Evolutionary conservation across 2,888 invertebrate genomes (phyloP).

Genomic region (Volucella inanis): DNA sequence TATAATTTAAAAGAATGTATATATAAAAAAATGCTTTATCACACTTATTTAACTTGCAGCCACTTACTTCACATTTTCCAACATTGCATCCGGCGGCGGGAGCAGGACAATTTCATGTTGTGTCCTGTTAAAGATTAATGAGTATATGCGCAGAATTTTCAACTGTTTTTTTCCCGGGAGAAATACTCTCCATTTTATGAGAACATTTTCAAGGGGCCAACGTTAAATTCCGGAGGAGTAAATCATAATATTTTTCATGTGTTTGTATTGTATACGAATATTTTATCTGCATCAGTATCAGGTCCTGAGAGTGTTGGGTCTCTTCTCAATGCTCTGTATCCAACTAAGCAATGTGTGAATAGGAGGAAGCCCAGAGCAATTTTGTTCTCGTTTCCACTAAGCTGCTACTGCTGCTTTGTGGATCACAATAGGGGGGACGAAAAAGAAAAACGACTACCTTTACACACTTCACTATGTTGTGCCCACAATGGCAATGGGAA

Average conservation of each 20-base stretch:
- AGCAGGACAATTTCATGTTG: slow-evolving; percentile 41
- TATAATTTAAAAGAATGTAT: too few species aligned
- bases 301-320: background rate
- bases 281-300: background rate
- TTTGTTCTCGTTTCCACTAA: slow-evolving; percentile 46
- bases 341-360: slow-evolving; percentile 42
- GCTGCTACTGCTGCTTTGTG: background rate
- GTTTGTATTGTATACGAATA: slow-evolving; percentile 38
- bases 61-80: slow-evolving; percentile 53
- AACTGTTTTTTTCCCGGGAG: background rate
- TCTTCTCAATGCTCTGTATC: slow-evolving; percentile 1
- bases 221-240: slow-evolving; percentile 27
- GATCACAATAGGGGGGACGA: slow-evolving; percentile 17
- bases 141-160: slow-evolving; percentile 47
- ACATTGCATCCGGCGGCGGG: slow-evolving; percentile 44
- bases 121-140: slow-evolving; percentile 45
- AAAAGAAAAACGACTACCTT: slow-evolving; percentile 14
- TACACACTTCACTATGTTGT: background rate
- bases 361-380: slow-evolving; percentile 55
- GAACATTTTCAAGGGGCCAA: background rate
- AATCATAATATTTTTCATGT: slow-evolving; percentile 45
- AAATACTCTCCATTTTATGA: background rate
- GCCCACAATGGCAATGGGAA: slow-evolving; percentile 34
- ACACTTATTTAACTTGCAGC: slow-evolving; percentile 48
- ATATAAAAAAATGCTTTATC: slow-evolving; percentile 43